These are phyloP conservation scores for Ascidia mentula DNA, from an alignment of 23 tunicate genomes.

Conservation along the genomic window DNA sequence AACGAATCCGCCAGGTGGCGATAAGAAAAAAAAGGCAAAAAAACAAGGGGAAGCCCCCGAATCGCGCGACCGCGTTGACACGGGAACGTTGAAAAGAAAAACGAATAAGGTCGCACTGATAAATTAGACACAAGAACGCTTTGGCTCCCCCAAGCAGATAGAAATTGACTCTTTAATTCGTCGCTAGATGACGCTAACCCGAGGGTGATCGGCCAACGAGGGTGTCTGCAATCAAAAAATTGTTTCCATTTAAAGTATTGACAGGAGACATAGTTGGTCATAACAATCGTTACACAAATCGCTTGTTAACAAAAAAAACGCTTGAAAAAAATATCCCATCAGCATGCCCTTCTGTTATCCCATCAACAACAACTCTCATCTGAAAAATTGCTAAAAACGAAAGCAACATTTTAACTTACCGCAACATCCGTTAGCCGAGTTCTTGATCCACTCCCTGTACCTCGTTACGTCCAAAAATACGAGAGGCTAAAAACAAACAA, in stretches of 20 bases:
- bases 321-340: too few species aligned
- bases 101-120: too few species aligned
- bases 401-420: conserved; percentile 44
- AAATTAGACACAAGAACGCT: neutral
- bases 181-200: conserved; percentile 6
- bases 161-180: neutral
- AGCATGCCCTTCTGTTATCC: too few species aligned
- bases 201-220: neutral
- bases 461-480: conserved; percentile 58
- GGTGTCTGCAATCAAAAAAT: neutral
- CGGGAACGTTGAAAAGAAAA: neutral
- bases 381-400: too few species aligned
- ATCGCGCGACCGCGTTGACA: neutral
- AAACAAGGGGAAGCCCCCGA: neutral
- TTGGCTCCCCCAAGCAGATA: neutral
- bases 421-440: conserved; percentile 82
- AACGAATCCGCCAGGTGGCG: neutral
- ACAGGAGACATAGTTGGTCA: too few species aligned
- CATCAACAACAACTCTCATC: too few species aligned
- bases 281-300: too few species aligned
- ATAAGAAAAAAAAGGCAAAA: neutral
- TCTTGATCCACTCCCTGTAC: conserved; percentile 71
- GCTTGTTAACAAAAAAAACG: too few species aligned
- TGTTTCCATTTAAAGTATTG: too few species aligned
- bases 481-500: conserved; percentile 53